Base-by-base conservation (phyloP, 2,113 vertebrate species). In the Paramormyrops kingsleyae region DNA sequence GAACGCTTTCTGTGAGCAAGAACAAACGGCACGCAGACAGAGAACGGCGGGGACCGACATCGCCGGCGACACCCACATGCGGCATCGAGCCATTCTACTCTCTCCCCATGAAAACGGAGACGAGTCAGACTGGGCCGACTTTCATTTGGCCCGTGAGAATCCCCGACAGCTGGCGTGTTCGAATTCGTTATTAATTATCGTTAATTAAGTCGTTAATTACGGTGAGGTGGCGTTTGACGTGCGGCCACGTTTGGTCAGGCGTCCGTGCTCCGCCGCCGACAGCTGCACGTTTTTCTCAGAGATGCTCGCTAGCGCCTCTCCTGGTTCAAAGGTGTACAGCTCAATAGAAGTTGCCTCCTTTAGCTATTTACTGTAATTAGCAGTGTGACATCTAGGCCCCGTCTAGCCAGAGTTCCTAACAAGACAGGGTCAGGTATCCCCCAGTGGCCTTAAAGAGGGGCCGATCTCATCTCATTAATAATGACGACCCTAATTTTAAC, bases 1-100 rank as follows among this genome's bases (percentile, higher is more conserved):
- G 98, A 99, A 99, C 96, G 97, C 98, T 97, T 99, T 99, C 98
- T 99, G 97, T 97, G 96, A 96, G 96, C 94, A 94, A 97, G 96
- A 97, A 97, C 96, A 97, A 96, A 97, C 95, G 96, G 27, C 39
- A 24, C 31, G 31, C 27, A 74, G 74, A n/a, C 83, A 56, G 90
- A 12, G 62, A 53, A 62, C 47, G 87, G 74, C 89, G 92, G 92
- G 92, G 92, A 77, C 27, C 83, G 17, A 96, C 91, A 96, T 95
- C 91, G 95, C 94, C 80, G n/a, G 13, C 50, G 5, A 89, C 80
- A 53, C 5, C 44, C 52, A 0, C 77, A 47, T 39, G 24, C 52
- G 10, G 50, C 39, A 46, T 46, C 83, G 31, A 19, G 77, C 35
- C 88, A 47, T 49, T 89, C 84, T 62, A 2, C 21, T 17, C 35